phyloP scores from a whole-genome alignment of 2,888 invertebrate genomes.

The Tenthredo scrophulariae region DNA sequence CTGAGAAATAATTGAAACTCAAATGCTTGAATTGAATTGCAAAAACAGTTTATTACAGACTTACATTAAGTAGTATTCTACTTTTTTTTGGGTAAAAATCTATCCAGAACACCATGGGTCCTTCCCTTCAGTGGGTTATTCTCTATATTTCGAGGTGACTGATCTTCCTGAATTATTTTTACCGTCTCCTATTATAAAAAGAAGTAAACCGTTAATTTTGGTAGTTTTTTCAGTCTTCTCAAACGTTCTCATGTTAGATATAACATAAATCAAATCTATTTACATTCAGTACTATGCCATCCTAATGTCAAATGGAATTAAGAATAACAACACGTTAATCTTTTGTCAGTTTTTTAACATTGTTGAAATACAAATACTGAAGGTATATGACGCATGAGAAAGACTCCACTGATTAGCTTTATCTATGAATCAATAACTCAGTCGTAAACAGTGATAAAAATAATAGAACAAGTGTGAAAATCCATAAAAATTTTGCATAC shows the following conservation, averaged over 20 bases:
- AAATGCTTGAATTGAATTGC: not conserved
- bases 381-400: constrained; percentile 46
- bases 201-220: not conserved
- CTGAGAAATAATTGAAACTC: not conserved
- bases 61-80: constrained; percentile 36
- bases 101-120: constrained; percentile 83
- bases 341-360: not conserved
- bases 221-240: not conserved
- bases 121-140: constrained; percentile 72
- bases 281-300: not conserved
- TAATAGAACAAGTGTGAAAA: not conserved
- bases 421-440: constrained; percentile 1
- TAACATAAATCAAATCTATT: constrained; percentile 23
- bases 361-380: not conserved
- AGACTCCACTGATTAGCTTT: constrained; percentile 56
- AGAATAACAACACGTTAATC: not conserved
- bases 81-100: constrained; percentile 83
- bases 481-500: constrained; percentile 77
- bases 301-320: not conserved
- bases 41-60: not conserved
- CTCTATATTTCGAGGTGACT: constrained; percentile 75
- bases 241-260: constrained; percentile 52
- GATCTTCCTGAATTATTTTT: constrained; percentile 77
- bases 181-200: constrained; percentile 80
- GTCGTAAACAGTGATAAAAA: constrained; percentile 13